Evolutionary conservation across 2,113 vertebrate species (phyloP), one percentile per base, ranked within the genome.

Genomic region (Jacana jacana): DNA sequence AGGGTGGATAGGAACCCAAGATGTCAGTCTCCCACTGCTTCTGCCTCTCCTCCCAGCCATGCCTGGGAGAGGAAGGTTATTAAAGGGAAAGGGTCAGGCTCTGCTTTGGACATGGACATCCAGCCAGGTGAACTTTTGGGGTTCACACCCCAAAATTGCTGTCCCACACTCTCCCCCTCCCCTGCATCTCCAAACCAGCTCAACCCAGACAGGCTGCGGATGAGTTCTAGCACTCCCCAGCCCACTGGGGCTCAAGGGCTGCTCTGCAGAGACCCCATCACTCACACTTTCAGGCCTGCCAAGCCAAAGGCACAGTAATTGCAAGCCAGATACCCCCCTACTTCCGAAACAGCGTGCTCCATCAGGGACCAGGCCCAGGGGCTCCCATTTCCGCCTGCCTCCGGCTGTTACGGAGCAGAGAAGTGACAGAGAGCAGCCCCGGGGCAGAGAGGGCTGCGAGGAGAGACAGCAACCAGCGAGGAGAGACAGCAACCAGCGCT

Each of bases 381-480:
- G 92, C 72, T 97, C 93, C 79, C 80, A 54, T 96, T 97, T 96
- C 96, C 77, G 57, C 88, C 93, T 95, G 95, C 96, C 95, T 95
- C 91, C 1, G 24, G 81, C 91, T 96, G 93, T 96, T 95, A 96
- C 6, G 0, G 81, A 92, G 81, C 69, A 91, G 52, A 92, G 88
- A 86, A 91, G 93, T 95, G 93, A 96, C 90, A 93, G 95, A 97
- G 96, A 97, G 88, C 95, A 97, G 93, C 91, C 39, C 71, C 4
- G 4, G 87, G 91, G 85, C 94, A 93, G 77, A 94, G 60, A 91
- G 86, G 28, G 79, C 88, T 64, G 44, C 51, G 96, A 96, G 89
- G 97, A 97, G 96, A 97, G 97, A 97, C 95, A 97, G 92, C 97
- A 96, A 91, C 81, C 97, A 97, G 97, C 6, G 0, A n/a, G n/a